Evolutionary conservation across 2,797 vertebrate genomes (phyloP).

Genomic region (Peromyscus nudipes): DNA sequence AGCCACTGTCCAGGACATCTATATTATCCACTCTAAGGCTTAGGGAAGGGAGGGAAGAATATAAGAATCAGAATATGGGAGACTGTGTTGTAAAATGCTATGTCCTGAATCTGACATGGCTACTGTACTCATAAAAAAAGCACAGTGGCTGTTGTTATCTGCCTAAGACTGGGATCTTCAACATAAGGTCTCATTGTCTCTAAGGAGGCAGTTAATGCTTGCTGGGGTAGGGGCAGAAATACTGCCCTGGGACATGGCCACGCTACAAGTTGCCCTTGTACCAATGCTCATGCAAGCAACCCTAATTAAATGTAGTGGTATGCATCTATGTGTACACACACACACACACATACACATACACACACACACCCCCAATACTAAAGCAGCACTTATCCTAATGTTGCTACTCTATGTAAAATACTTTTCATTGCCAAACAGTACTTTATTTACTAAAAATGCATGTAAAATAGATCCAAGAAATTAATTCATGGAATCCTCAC

Average conservation of each 20-base stretch:
- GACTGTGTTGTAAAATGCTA: neutral
- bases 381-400: neutral
- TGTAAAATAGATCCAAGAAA: neutral
- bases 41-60: neutral
- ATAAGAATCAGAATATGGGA: neutral
- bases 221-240: too few relatives aligned
- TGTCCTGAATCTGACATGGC: neutral
- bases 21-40: neutral
- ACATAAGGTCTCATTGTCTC: neutral
- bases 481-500: neutral
- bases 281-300: neutral
- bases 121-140: neutral
- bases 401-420: slow-evolving; percentile 19
- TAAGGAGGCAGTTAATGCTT: neutral
- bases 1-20: neutral
- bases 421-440: neutral
- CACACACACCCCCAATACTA: neutral
- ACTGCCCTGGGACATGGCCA: too few relatives aligned
- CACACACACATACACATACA: neutral
- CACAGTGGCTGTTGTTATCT: neutral
- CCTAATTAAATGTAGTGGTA: neutral
- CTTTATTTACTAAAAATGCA: neutral
- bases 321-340: neutral
- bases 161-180: neutral
- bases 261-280: neutral